Percentiles rank a stretch among this genome's conserved stretches.
Conservation (phyloP, 2,888 invertebrate genomes). For the Xylota sylvarum region DNA sequence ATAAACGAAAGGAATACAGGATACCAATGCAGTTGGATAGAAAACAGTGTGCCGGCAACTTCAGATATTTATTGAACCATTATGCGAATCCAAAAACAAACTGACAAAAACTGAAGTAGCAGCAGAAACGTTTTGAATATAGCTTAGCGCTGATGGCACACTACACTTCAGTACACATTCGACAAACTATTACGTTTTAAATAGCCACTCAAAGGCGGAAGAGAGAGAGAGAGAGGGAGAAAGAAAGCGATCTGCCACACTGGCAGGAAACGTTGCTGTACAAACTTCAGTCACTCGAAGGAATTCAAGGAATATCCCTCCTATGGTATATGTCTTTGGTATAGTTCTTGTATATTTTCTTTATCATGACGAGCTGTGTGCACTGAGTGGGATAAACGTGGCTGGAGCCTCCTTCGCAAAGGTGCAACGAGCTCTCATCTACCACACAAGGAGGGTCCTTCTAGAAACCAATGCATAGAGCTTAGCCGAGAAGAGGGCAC, state of each 20-base stretch:
- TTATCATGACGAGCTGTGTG: constrained; percentile 9
- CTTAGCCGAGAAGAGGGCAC: constrained; percentile 9
- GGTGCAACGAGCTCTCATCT: constrained; percentile 31
- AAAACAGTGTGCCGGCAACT: constrained; percentile 51
- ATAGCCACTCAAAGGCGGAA: constrained; percentile 65
- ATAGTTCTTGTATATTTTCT: constrained; percentile 44
- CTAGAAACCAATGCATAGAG: constrained; percentile 20
- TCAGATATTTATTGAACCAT: constrained; percentile 78
- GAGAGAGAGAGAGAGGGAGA: neutral
- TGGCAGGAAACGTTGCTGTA: neutral
- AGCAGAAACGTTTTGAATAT: constrained; percentile 62
- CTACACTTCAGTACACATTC: constrained; percentile 53
- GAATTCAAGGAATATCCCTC: constrained; percentile 37
- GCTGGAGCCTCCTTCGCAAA: constrained; percentile 28
- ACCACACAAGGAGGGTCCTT: constrained; percentile 20
- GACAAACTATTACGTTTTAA: constrained; percentile 70
- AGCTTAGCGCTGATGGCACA: constrained; percentile 52
- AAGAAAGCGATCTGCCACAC: constrained; percentile 19
- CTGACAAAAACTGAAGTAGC: constrained; percentile 63
- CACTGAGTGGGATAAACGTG: constrained; percentile 25
- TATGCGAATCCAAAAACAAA: constrained; percentile 73
- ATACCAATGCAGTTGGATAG: neutral
- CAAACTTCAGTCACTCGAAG: constrained; percentile 36
- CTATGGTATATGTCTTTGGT: constrained; percentile 5
- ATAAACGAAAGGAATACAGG: constrained; percentile 51